phyloP scores from a whole-genome alignment of 2,888 invertebrate species.

The Thymelicus acteon region DNA sequence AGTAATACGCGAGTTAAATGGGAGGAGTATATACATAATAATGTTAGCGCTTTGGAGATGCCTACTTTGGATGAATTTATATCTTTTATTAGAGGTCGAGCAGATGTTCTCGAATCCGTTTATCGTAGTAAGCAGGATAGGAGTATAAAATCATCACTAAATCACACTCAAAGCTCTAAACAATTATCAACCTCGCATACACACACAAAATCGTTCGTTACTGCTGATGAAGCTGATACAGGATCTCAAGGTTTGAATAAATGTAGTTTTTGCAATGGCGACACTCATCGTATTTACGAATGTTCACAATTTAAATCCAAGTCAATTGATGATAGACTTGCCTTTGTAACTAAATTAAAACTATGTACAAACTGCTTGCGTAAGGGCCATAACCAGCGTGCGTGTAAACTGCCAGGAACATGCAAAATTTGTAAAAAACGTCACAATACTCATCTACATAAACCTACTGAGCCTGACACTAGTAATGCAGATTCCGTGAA shows the following conservation, averaged over 20 bases:
- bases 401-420: background rate
- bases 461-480: background rate
- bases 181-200: too few relatives aligned
- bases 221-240: too few relatives aligned
- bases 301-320: background rate
- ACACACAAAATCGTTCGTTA: too few relatives aligned
- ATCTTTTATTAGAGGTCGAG: too few relatives aligned
- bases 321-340: background rate
- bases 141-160: too few relatives aligned
- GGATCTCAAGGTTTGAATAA: background rate
- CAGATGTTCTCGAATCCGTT: too few relatives aligned
- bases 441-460: background rate
- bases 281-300: background rate
- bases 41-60: too few relatives aligned
- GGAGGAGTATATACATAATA: too few relatives aligned
- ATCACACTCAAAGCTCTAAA: too few relatives aligned
- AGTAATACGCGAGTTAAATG: too few relatives aligned
- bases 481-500: background rate
- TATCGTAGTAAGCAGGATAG: too few relatives aligned
- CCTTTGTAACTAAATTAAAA: background rate
- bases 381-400: background rate
- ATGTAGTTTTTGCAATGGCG: background rate
- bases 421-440: background rate
- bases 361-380: slow-evolving; percentile 1
- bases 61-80: too few relatives aligned